These are phyloP conservation scores for Sitodiplosis mosellana DNA, from an alignment of 1,140 invertebrate genomes.

Conservation along the genomic window DNA sequence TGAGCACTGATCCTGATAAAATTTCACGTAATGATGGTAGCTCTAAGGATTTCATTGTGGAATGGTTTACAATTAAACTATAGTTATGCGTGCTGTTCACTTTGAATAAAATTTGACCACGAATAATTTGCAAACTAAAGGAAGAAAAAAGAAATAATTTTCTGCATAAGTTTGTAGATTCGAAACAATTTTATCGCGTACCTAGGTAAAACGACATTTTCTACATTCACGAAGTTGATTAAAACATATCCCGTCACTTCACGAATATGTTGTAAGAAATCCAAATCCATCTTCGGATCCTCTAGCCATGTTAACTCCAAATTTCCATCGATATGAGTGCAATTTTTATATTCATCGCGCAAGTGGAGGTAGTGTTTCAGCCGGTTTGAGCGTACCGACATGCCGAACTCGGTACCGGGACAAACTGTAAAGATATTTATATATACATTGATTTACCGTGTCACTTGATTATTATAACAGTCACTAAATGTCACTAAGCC, in stretches of 20 bases:
- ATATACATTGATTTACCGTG: background rate
- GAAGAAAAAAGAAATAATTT: background rate
- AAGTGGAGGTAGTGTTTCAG: conserved; percentile 85
- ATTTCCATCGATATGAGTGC: conserved; percentile 95
- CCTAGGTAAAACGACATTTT: conserved; percentile 62
- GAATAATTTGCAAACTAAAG: conserved; percentile 70
- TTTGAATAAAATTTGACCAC: conserved; percentile 80
- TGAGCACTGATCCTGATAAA: conserved; percentile 71
- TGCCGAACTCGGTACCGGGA: conserved; percentile 80
- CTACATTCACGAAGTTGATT: conserved; percentile 81
- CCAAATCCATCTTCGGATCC: conserved; percentile 68
- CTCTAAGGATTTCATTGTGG: conserved; percentile 74
- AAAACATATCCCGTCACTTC: conserved; percentile 94
- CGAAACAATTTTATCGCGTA: conserved; percentile 5
- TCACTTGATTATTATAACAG: no score
- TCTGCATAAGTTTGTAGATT: no score
- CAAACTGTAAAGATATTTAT: conserved; percentile 57
- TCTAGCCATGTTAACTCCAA: conserved; percentile 87
- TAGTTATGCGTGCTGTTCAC: conserved; percentile 60
- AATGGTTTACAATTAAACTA: conserved; percentile 75
- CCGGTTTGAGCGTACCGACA: conserved; percentile 79
- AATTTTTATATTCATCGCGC: conserved; percentile 84
- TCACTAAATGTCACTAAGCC: no score
- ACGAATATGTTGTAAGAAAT: conserved; percentile 83
- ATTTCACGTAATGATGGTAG: conserved; percentile 81